A percentile compares a stretch with the other conserved stretches of the same genome.
phyloP scores from a whole-genome alignment of 2,113 vertebrate genomes.

The Misgurnus mizolepis region DNA sequence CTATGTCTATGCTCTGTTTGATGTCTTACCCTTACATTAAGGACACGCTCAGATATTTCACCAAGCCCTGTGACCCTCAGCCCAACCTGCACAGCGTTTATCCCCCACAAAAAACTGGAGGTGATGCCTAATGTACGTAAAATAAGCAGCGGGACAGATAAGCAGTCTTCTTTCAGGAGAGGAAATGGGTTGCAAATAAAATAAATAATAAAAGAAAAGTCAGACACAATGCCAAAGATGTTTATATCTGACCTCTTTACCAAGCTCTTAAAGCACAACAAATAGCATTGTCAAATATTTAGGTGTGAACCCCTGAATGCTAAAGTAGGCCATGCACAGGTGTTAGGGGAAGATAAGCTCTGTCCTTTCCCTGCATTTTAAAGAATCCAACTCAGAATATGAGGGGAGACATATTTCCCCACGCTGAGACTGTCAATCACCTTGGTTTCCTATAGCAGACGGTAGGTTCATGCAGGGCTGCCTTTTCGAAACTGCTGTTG shows the following conservation, averaged over 20 bases:
- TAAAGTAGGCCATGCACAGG: conserved; percentile 65
- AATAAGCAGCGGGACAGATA: conserved; percentile 51
- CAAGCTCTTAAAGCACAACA: conserved; percentile 64
- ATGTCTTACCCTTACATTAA: conserved; percentile 8
- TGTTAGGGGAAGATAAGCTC: conserved; percentile 66
- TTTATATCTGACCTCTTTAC: conserved; percentile 58
- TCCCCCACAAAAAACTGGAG: conserved; percentile 27
- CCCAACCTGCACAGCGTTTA: conserved; percentile 30
- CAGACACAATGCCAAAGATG: conserved; percentile 43
- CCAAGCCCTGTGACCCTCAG: conserved; percentile 37
- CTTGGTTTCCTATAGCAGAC: conserved; percentile 44
- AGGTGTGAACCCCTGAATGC: conserved; percentile 64
- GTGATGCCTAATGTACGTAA: conserved; percentile 45
- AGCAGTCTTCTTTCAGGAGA: conserved; percentile 47
- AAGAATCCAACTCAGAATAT: conserved; percentile 57
- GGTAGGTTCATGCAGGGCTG: conserved; percentile 37
- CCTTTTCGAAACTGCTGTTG: conserved; percentile 26
- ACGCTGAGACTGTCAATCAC: conserved; percentile 59
- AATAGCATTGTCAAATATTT: conserved; percentile 75
- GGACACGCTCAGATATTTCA: conserved; percentile 5
- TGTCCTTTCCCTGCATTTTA: conserved; percentile 49
- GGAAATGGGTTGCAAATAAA: conserved; percentile 20
- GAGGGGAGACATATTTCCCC: conserved; percentile 53
- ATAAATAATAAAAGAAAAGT: conserved; percentile 36
- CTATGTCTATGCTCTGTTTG: background rate